Evolutionary conservation across 2,113 vertebrate species (phyloP).

Genomic region (Chlorodrepanis virens): DNA sequence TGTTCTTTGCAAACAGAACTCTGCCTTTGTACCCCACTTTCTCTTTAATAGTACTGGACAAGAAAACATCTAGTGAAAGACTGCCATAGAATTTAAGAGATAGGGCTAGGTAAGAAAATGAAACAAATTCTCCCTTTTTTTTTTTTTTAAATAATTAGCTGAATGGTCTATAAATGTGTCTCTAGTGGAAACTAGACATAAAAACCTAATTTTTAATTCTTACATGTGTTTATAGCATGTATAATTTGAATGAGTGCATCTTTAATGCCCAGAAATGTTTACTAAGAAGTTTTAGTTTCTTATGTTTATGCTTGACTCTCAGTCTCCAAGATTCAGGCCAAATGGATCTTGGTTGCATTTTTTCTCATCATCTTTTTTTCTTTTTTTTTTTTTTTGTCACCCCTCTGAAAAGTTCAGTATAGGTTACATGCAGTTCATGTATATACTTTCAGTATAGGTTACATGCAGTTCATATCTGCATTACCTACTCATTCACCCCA

Average conservation of each 20-base stretch:
- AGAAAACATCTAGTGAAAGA: not conserved
- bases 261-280: not conserved
- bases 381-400: not conserved
- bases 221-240: not conserved
- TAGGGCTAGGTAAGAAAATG: not conserved
- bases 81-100: not conserved
- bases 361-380: not conserved
- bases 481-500: not conserved
- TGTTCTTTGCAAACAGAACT: not conserved
- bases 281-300: not conserved
- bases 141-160: not conserved
- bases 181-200: not conserved
- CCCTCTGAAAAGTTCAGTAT: not conserved
- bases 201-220: not conserved
- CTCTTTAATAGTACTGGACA: not conserved
- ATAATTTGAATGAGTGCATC: not conserved
- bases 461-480: not conserved
- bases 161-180: not conserved
- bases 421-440: not conserved
- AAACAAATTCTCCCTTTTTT: not conserved
- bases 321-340: not conserved
- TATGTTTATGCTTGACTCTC: not conserved
- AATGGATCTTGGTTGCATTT: not conserved
- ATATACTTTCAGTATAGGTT: not conserved
- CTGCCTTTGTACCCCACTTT: not conserved